Conservation (phyloP, 2,113 vertebrate species). For the Tapirus terrestris region DNA sequence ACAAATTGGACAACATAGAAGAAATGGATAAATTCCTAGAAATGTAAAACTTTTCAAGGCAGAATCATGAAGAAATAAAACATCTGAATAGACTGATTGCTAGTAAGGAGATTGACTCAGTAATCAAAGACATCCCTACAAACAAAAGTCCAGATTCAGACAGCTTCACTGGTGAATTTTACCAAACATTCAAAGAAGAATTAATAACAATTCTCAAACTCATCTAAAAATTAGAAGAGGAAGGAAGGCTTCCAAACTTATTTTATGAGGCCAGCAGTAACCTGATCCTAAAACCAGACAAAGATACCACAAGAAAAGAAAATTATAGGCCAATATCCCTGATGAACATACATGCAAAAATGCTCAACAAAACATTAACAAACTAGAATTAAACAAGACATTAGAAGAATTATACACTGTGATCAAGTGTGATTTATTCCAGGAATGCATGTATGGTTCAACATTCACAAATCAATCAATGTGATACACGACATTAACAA, state of each 20-base stretch:
- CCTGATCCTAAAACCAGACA: not conserved
- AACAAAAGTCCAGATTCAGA: not conserved
- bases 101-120: not conserved
- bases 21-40: not conserved
- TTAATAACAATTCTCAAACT: not conserved
- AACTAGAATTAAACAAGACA: not conserved
- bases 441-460: not conserved
- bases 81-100: not conserved
- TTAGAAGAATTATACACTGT: not conserved
- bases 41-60: not conserved
- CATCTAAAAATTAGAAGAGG: not conserved
- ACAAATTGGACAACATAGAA: not conserved
- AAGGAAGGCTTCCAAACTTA: not conserved
- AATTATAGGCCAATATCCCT: not conserved
- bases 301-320: not conserved
- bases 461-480: not conserved
- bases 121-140: not conserved
- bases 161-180: not conserved
- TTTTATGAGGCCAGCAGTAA: not conserved
- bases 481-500: not conserved
- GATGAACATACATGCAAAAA: not conserved
- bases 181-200: not conserved
- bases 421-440: not conserved
- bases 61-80: not conserved
- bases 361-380: not conserved